These are phyloP conservation scores for Pogoniulus pusillus DNA, from an alignment of 2,797 vertebrate genomes.

Conservation along the genomic window DNA sequence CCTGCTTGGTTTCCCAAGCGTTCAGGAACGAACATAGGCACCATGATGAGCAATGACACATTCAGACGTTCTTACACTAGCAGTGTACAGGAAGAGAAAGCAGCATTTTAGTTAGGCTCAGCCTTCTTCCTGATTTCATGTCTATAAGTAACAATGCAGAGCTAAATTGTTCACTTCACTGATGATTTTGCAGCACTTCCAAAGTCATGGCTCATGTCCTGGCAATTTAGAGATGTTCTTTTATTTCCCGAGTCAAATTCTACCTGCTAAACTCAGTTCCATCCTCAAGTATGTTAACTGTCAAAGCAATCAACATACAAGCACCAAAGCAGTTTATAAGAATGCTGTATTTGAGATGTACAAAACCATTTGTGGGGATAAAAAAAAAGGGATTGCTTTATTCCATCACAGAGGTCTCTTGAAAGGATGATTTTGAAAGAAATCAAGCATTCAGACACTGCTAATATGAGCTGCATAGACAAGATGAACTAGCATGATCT, in stretches of 20 bases:
- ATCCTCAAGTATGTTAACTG: background rate
- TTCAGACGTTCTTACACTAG: background rate
- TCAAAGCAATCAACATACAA: slow-evolving; percentile 50
- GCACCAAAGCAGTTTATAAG: slow-evolving; percentile 25
- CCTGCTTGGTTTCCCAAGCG: slow-evolving; percentile 47
- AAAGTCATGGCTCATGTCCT: background rate
- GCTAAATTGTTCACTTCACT: background rate
- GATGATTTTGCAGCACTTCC: background rate
- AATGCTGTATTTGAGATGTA: slow-evolving; percentile 36
- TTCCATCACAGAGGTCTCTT: background rate
- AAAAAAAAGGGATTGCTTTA: background rate
- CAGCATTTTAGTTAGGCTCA: background rate
- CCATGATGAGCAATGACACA: background rate
- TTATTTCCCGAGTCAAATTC: background rate
- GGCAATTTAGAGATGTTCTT: background rate
- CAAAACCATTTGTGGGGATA: background rate
- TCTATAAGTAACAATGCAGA: background rate
- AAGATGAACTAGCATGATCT: background rate
- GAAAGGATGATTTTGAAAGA: background rate
- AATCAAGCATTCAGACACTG: background rate
- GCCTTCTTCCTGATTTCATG: background rate
- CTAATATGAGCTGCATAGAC: background rate
- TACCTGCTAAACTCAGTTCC: background rate
- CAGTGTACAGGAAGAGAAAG: background rate
- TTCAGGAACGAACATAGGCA: background rate